Evolutionary conservation across 1,140 invertebrate genomes (phyloP), one percentile per base, ranked within the genome.

Genomic region (Littorina saxatilis): DNA sequence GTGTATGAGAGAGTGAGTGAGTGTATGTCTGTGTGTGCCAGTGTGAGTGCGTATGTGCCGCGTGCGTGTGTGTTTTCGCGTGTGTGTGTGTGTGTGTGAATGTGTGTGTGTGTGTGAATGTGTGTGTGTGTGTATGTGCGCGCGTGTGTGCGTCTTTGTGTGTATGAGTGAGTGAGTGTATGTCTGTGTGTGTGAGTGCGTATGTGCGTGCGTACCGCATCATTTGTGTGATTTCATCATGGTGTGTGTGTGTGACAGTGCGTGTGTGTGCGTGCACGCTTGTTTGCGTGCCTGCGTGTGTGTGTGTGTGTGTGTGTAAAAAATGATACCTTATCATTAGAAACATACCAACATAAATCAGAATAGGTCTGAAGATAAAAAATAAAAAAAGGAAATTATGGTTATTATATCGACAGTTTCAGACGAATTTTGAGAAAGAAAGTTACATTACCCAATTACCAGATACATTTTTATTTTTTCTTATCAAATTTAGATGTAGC

Each of bases 241-340:
- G 27, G 27, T 63, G 27, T 11, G 27, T n/a, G 63, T 15, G 11
- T 15, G 5, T 13, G 63, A 35, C 2, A 3, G 63, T 68, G 58
- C 27, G 58, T 27, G 58, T 63, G 58, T 63, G 58, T 63, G 58
- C n/a, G n/a, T 63, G 58, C n/a, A n/a, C n/a, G 58, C n/a, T 9
- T 63, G 58, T 27, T 9, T 27, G 58, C 27, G 58, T 63, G 58
- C 27, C 11, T 63, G 58, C 27, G 58, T 27, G 58, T 27, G 58
- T 63, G 58, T 63, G 58, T 63, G 58, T 63, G 11, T 63, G 11
- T 27, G 11, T 13, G 58, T 68, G 29, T 68, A n/a, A n/a, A n/a
- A n/a, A n/a, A n/a, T n/a, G n/a, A n/a, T n/a, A n/a, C n/a, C n/a
- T n/a, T n/a, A n/a, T n/a, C n/a, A n/a, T n/a, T n/a, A n/a, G n/a